phyloP scores from a whole-genome alignment of 1,140 invertebrate genomes.

The Gryon sp. region DNA sequence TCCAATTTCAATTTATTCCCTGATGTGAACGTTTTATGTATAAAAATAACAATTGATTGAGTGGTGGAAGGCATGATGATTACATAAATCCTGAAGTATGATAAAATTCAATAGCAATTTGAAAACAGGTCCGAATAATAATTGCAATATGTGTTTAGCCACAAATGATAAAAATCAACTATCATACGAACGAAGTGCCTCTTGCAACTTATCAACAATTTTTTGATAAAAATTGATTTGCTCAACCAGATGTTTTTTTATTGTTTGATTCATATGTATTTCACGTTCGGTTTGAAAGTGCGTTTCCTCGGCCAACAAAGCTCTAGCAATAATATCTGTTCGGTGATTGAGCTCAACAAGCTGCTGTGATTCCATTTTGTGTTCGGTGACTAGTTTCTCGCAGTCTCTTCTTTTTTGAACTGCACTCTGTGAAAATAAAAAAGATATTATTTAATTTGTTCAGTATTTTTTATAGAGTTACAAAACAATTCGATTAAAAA shows the following conservation, averaged over 20 bases:
- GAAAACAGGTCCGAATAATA: too few species aligned
- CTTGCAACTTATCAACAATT: constrained; percentile 84
- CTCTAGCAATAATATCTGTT: constrained; percentile 94
- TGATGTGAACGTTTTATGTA: not conserved
- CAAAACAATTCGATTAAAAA: too few species aligned
- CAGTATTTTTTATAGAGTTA: too few species aligned
- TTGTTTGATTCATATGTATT: constrained; percentile 90
- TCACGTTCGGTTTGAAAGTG: constrained; percentile 94
- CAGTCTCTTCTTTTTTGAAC: constrained; percentile 94
- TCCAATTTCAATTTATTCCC: not conserved
- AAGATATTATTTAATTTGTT: too few species aligned
- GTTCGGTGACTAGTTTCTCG: constrained; percentile 88
- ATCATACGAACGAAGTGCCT: constrained; percentile 81
- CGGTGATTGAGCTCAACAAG: constrained; percentile 87
- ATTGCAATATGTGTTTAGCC: constrained; percentile 6
- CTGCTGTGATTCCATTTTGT: constrained; percentile 90
- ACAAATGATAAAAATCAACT: constrained; percentile 59
- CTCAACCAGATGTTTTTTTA: constrained; percentile 91
- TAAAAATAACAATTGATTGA: not conserved
- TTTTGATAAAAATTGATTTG: constrained; percentile 96
- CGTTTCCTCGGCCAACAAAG: constrained; percentile 94
- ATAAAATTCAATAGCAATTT: too few species aligned
- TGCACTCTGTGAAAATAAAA: constrained; percentile 83
- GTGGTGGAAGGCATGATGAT: not conserved
- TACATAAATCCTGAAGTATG: too few species aligned